phyloP scores from a whole-genome alignment of 1,140 invertebrate genomes.

The Trachymyrmex septentrionalis region DNA sequence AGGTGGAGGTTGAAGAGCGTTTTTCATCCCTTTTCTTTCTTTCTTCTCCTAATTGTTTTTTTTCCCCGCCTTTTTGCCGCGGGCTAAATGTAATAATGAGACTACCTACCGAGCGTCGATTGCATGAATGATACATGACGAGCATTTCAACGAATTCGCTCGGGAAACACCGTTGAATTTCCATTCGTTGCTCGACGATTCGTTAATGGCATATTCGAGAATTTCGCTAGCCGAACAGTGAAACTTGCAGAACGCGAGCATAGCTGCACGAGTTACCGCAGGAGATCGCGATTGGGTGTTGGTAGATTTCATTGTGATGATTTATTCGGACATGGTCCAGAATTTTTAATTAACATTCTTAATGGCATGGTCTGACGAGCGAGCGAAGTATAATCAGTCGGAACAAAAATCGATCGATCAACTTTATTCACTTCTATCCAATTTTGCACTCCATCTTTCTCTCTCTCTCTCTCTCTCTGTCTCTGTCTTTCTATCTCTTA shows the following conservation, averaged over 20 bases:
- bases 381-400: not conserved
- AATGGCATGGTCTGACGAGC: not conserved
- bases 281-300: not conserved
- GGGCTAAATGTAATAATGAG: slow-evolving; percentile 10
- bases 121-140: slow-evolving; percentile 54
- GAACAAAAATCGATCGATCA: not conserved
- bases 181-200: slow-evolving; percentile 34
- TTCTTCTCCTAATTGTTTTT: not conserved
- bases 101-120: not conserved
- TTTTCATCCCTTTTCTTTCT: not conserved
- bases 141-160: slow-evolving; percentile 22
- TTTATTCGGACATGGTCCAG: not conserved
- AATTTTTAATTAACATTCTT: slow-evolving; percentile 24
- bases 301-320: not conserved
- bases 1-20: not conserved
- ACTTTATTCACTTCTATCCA: slow-evolving; percentile 5
- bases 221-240: slow-evolving; percentile 16
- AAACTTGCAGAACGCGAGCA: not conserved
- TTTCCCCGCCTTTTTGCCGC: not conserved
- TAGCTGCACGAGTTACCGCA: not conserved
- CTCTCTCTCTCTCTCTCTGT: no score
- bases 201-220: slow-evolving; percentile 38
- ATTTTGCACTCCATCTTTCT: not conserved
- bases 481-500: slow-evolving; percentile 24
- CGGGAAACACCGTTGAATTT: slow-evolving; percentile 2